These are phyloP conservation scores for Phallusia fumigata DNA, from an alignment of 23 tunicate species.

Conservation along the genomic window DNA sequence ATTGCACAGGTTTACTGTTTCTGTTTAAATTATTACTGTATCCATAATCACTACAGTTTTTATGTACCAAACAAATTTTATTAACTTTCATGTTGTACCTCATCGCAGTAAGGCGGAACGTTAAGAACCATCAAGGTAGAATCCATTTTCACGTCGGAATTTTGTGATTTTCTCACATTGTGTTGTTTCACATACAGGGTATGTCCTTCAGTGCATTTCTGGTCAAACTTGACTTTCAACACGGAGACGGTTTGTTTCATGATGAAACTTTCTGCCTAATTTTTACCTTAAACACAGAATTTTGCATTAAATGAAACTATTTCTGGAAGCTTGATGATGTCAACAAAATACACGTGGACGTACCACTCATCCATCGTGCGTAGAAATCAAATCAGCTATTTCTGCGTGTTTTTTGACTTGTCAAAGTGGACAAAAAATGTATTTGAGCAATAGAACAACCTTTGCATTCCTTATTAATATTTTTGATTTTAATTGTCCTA, in stretches of 20 bases:
- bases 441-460: too few relatives aligned
- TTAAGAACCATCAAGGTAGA: slow-evolving; percentile 47
- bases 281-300: background rate
- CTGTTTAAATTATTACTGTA: too few relatives aligned
- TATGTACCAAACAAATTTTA: too few relatives aligned
- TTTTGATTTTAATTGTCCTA: too few relatives aligned
- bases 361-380: background rate
- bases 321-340: background rate
- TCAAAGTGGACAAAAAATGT: too few relatives aligned
- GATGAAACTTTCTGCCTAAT: too few relatives aligned
- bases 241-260: background rate
- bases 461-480: too few relatives aligned
- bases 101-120: slow-evolving; percentile 61
- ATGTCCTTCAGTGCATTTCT: slow-evolving; percentile 24
- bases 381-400: too few relatives aligned
- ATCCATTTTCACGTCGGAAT: background rate
- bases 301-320: background rate
- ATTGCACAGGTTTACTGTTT: too few relatives aligned
- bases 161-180: slow-evolving; percentile 29
- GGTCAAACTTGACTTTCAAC: slow-evolving; percentile 34
- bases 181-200: slow-evolving; percentile 38
- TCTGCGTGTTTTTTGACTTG: too few relatives aligned
- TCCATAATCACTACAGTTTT: too few relatives aligned
- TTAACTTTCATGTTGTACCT: background rate
- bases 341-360: slow-evolving; percentile 1